Evolutionary conservation across 2,888 invertebrate species (phyloP).

Genomic region (Theodoxus fluviatilis): DNA sequence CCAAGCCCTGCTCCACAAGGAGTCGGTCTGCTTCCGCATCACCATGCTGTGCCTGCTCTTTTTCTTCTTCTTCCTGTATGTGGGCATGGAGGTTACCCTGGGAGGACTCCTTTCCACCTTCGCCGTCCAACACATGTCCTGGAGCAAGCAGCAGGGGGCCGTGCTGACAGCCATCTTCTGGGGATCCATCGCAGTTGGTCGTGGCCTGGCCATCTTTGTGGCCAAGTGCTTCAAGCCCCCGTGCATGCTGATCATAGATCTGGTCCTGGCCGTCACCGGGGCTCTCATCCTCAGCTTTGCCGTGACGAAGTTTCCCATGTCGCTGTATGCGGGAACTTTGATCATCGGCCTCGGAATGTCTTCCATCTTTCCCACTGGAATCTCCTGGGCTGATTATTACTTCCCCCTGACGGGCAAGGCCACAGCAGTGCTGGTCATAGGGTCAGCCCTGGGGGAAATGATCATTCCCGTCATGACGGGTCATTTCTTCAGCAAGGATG

Average conservation of each 20-base stretch:
- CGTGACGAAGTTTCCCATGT: constrained; percentile 44
- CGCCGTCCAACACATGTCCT: constrained; percentile 56
- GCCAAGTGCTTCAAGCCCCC: constrained; percentile 62
- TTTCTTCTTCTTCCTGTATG: constrained; percentile 64
- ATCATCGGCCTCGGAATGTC: constrained; percentile 66
- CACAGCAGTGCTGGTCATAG: constrained; percentile 66
- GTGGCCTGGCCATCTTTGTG: constrained; percentile 65
- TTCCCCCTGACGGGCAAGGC: constrained; percentile 66
- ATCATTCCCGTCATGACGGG: constrained; percentile 63
- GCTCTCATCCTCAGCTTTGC: constrained; percentile 59
- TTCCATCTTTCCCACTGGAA: constrained; percentile 66
- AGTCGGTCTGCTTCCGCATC: constrained; percentile 39
- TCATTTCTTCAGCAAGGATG: constrained; percentile 56
- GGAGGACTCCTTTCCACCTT: constrained; percentile 66
- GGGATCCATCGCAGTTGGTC: constrained; percentile 65
- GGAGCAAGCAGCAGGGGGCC: constrained; percentile 60
- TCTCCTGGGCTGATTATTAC: constrained; percentile 67
- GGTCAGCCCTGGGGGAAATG: constrained; percentile 67
- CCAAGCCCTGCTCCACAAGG: constrained; percentile 24
- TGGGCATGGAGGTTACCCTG: constrained; percentile 66
- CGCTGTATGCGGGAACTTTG: constrained; percentile 64
- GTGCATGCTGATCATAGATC: constrained; percentile 63
- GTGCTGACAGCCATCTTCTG: constrained; percentile 66
- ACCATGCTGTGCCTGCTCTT: constrained; percentile 61
- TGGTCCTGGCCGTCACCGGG: constrained; percentile 56